Conservation (phyloP, 2,113 vertebrate genomes). For the Dasyprocta punctata region DNA sequence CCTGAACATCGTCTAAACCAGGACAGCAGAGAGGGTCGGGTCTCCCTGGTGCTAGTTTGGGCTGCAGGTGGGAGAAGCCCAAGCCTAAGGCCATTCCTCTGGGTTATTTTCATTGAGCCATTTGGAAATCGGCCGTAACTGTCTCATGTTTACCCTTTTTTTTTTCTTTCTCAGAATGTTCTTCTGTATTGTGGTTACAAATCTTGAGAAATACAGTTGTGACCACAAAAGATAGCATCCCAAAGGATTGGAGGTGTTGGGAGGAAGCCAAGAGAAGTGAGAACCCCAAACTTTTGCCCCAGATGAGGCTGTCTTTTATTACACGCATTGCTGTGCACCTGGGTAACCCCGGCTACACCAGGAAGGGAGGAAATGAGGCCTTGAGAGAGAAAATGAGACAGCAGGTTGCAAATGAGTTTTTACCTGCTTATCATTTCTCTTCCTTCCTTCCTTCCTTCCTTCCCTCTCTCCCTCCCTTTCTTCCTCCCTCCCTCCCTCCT, state of each 20-base stretch:
- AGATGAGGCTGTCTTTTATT: not conserved
- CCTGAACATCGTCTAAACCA: not conserved
- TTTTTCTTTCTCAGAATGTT: not conserved
- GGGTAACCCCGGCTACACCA: not conserved
- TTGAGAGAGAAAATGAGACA: not conserved
- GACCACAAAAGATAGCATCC: not conserved
- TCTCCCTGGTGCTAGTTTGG: not conserved
- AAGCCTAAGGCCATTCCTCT: not conserved
- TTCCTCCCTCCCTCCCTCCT: not conserved
- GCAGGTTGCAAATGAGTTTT: not conserved
- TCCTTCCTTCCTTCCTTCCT: not conserved
- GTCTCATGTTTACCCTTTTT: not conserved
- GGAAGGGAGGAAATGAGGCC: not conserved
- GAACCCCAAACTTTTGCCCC: not conserved
- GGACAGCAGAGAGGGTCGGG: too few relatives aligned
- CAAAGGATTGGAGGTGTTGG: not conserved
- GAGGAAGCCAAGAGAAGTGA: conserved; percentile 9
- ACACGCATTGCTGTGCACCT: not conserved
- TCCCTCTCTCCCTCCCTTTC: not conserved
- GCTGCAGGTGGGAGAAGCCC: not conserved
- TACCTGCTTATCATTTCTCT: not conserved
- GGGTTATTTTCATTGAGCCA: not conserved
- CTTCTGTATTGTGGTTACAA: not conserved
- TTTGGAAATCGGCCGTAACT: not conserved
- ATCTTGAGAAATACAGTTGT: not conserved